These are phyloP conservation scores for Ctenopoma multispine DNA, from an alignment of 2,797 vertebrate genomes.

Conservation along the genomic window DNA sequence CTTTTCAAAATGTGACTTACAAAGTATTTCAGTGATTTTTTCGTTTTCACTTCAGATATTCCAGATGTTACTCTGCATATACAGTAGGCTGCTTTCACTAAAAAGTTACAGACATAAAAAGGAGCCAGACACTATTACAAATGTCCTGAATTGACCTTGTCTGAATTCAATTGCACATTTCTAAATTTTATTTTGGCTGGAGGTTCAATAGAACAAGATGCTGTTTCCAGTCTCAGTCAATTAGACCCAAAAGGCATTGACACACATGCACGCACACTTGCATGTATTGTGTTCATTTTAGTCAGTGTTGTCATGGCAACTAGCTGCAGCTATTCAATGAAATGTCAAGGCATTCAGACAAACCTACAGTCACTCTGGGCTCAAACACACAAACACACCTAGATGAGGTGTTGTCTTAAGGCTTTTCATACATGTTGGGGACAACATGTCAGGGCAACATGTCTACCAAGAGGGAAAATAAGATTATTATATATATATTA, in stretches of 20 bases:
- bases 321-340: constrained; percentile 71
- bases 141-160: not conserved
- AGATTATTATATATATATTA: constrained; percentile 10
- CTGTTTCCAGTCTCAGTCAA: constrained; percentile 53
- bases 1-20: not conserved
- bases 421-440: not conserved
- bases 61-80: not conserved
- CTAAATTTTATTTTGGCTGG: constrained; percentile 33
- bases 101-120: not conserved
- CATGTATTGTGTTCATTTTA: constrained; percentile 65
- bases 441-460: not conserved
- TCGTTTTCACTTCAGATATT: not conserved
- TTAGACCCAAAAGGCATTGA: constrained; percentile 47
- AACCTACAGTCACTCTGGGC: constrained; percentile 18
- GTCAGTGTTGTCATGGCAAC: constrained; percentile 78
- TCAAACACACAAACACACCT: constrained; percentile 32
- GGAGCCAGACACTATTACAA: not conserved
- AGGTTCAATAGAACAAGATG: constrained; percentile 48
- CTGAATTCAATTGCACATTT: constrained; percentile 54
- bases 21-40: not conserved
- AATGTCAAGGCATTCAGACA: constrained; percentile 75
- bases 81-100: not conserved
- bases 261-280: constrained; percentile 15
- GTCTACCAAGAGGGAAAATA: not conserved
- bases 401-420: constrained; percentile 27